Conservation (phyloP, 2,888 invertebrate species). For the Hirtodrosophila trivittata region DNA sequence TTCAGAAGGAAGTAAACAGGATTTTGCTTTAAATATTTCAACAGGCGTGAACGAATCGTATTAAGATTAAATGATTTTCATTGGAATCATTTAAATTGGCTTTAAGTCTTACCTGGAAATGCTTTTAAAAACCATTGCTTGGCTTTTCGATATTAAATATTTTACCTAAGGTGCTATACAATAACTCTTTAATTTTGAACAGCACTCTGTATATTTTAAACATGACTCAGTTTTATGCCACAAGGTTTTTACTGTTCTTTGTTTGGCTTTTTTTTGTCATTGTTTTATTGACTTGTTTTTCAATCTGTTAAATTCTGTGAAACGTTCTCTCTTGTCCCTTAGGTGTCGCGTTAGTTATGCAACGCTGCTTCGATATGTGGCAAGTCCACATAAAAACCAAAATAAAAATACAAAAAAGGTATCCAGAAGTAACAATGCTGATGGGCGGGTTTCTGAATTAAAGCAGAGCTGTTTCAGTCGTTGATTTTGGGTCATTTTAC, state of each 20-base stretch:
- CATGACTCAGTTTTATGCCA: slow-evolving; percentile 4
- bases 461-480: slow-evolving; percentile 18
- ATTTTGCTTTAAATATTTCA: background rate
- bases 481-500: slow-evolving; percentile 3
- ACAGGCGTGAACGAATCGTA: no score
- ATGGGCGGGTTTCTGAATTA: slow-evolving; percentile 16
- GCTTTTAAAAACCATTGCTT: no score
- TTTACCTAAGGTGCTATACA: no score
- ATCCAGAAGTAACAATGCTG: slow-evolving; percentile 10
- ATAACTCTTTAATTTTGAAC: no score
- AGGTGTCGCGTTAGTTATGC: slow-evolving; percentile 52
- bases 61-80: no score
- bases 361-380: slow-evolving; percentile 29
- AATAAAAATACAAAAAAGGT: background rate
- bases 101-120: no score
- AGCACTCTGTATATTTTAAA: background rate
- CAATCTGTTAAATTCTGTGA: slow-evolving; percentile 45
- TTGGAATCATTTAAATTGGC: no score
- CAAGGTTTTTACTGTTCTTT: background rate
- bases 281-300: slow-evolving; percentile 44
- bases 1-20: background rate
- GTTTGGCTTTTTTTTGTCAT: slow-evolving; percentile 7
- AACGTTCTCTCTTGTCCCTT: slow-evolving; percentile 19
- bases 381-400: slow-evolving; percentile 20
- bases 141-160: no score